Base-by-base conservation (phyloP, 2,888 invertebrate genomes). In the Eilema griseolum region DNA sequence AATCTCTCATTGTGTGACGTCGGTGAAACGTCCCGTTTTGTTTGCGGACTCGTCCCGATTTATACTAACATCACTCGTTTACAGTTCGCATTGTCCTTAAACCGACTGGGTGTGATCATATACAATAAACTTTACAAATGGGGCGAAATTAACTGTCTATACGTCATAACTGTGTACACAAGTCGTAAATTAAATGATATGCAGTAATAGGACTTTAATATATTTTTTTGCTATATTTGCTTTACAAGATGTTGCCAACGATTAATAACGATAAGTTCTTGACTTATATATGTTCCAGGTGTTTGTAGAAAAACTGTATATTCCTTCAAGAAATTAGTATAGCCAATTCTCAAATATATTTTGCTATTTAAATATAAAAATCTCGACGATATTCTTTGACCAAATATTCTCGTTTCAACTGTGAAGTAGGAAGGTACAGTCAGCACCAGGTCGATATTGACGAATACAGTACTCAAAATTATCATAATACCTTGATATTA, bases 1-100 rank as follows among this genome's bases (percentile, higher is more conserved):
- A 95, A 95, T 95, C 95, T 93, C 91, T 88, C 88, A 94, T 94
- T 95, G 95, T 95, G 90, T 85, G 88, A 88, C 86, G 86, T 84
- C 88, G 89, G 89, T 87, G 90, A 90, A 88, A 87, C 88, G 89
- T 88, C 86, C 88, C 89, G 92, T 90, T 89, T 89, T 94, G 94
- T 94, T 93, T 93, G 92, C 93, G 87, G 89, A 91, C 90, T 89
- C 89, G 90, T 87, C 89, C 91, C 90, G 90, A 90, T 89, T 85
- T 89, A 83, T 74, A 88, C 84, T 86, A 86, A 89, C 89, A 88
- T 84, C 83, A 84, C 86, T 89, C 89, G 89, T 90, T 90, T 89
- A 88, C 90, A 89, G 89, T 85, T 83, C 83, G 73, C 88, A 93
- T 94, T 95, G 92, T 94, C 89, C 91, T 83, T 85, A 85, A 90